These are phyloP conservation scores for Paramuricea clavata DNA, from an alignment of 92 coral and sea anemone genomes.

Conservation along the genomic window DNA sequence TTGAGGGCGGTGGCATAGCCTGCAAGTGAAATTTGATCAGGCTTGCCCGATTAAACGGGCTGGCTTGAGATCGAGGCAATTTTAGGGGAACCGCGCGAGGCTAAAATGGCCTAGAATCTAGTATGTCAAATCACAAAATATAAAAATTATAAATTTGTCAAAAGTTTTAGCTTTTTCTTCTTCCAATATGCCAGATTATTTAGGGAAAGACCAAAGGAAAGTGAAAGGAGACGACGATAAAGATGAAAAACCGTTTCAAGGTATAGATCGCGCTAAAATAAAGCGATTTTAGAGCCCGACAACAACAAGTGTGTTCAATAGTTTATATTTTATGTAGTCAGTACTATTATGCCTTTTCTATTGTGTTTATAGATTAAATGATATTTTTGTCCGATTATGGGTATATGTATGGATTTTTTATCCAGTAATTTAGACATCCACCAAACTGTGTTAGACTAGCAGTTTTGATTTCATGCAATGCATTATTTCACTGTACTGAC, in stretches of 20 bases:
- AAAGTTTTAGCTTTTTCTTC: not conserved
- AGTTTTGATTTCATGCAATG: too few species aligned
- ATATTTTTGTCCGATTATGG: too few species aligned
- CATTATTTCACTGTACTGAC: too few species aligned
- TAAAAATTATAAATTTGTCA: not conserved
- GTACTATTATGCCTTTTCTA: too few species aligned
- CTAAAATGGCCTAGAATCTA: not conserved
- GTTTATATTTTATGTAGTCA: too few species aligned
- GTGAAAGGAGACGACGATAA: conserved; percentile 82
- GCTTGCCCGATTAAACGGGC: conserved; percentile 9
- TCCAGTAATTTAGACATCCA: too few species aligned
- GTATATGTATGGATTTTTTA: too few species aligned
- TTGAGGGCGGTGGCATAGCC: conserved; percentile 48
- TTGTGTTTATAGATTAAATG: too few species aligned
- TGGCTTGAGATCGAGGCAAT: conserved; percentile 19
- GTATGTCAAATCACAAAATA: not conserved
- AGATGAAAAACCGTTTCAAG: conserved; percentile 98
- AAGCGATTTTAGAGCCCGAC: not conserved
- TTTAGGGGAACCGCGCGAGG: not conserved
- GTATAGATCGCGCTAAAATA: conserved; percentile 46
- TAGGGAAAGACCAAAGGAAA: conserved; percentile 98
- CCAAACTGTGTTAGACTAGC: too few species aligned
- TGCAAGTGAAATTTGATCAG: conserved; percentile 9
- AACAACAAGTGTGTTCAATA: not conserved
- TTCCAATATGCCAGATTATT: conserved; percentile 92